Conservation (phyloP, 1,140 invertebrate genomes). For the Drosophila mojavensis region DNA sequence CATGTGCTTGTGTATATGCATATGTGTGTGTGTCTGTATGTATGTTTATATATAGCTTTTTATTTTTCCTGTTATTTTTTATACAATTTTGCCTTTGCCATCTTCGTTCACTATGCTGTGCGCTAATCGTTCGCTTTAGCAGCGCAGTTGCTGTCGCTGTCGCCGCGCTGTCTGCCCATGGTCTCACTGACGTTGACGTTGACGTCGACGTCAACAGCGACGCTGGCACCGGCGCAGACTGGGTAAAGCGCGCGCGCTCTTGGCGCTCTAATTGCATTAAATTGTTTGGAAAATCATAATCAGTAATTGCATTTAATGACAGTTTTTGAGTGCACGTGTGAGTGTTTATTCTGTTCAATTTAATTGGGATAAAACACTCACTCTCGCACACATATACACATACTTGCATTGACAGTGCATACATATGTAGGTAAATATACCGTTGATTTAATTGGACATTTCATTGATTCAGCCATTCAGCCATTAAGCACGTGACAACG, state of each 20-base stretch:
- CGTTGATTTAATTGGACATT: constrained; percentile 59
- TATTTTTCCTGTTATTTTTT: constrained; percentile 52
- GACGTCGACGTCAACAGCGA: constrained; percentile 13
- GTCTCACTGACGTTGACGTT: constrained; percentile 51
- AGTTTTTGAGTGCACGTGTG: constrained; percentile 50
- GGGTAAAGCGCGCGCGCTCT: constrained; percentile 55
- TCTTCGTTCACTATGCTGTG: constrained; percentile 35
- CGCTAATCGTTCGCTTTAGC: constrained; percentile 72
- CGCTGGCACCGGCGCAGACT: constrained; percentile 6
- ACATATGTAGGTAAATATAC: constrained; percentile 26
- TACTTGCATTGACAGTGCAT: not conserved
- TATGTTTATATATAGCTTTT: constrained; percentile 43
- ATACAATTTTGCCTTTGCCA: constrained; percentile 43
- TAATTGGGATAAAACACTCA: constrained; percentile 33
- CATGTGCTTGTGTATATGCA: not conserved
- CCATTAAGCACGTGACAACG: constrained; percentile 52
- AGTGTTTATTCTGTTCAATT: constrained; percentile 53
- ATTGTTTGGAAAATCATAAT: constrained; percentile 83
- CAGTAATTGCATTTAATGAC: constrained; percentile 79
- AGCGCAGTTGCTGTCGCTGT: constrained; percentile 60
- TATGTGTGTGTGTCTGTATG: constrained; percentile 39
- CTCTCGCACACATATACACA: not conserved
- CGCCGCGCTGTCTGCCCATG: constrained; percentile 67
- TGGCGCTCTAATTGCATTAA: constrained; percentile 75
- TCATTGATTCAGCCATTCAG: constrained; percentile 41